Percentiles rank a stretch among this genome's conserved stretches.
Conservation (phyloP, 2,888 invertebrate species). For the Amphipoea oculea region DNA sequence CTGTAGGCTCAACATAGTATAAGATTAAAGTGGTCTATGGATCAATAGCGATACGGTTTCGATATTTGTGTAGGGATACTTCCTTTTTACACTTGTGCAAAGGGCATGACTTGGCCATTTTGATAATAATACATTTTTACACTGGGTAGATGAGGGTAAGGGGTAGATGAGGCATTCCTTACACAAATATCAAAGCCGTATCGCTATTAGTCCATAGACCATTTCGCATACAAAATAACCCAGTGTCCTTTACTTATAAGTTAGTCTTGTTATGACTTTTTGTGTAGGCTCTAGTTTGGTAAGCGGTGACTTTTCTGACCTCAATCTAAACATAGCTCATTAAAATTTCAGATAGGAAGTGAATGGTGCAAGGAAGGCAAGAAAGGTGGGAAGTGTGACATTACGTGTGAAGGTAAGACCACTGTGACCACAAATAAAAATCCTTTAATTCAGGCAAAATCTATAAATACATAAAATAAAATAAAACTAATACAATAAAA, state of each 20-base stretch:
- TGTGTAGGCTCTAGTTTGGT: not conserved
- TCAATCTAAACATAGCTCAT: conserved; percentile 17
- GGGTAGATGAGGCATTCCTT: not conserved
- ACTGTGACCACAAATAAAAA: not conserved
- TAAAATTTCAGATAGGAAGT: conserved; percentile 85
- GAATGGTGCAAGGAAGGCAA: conserved; percentile 89
- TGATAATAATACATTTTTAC: not conserved
- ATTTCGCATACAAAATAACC: not conserved
- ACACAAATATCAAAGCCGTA: too few species aligned
- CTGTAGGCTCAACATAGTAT: not conserved
- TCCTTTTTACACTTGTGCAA: not conserved
- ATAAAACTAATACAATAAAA: too few species aligned
- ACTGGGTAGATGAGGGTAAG: not conserved
- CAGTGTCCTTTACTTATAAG: not conserved
- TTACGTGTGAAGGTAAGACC: conserved; percentile 85
- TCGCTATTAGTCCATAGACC: not conserved
- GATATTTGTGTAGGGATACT: not conserved
- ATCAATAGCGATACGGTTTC: not conserved
- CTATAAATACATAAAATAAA: too few species aligned
- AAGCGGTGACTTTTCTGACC: not conserved
- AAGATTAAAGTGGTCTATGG: not conserved
- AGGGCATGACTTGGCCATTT: not conserved
- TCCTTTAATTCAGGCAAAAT: too few species aligned
- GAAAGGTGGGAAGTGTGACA: conserved; percentile 86
- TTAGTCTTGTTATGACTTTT: too few species aligned